These are phyloP conservation scores for Geodia barretti DNA, from an alignment of 37 sponge, comb jelly and placozoan species.

Conservation along the genomic window DNA sequence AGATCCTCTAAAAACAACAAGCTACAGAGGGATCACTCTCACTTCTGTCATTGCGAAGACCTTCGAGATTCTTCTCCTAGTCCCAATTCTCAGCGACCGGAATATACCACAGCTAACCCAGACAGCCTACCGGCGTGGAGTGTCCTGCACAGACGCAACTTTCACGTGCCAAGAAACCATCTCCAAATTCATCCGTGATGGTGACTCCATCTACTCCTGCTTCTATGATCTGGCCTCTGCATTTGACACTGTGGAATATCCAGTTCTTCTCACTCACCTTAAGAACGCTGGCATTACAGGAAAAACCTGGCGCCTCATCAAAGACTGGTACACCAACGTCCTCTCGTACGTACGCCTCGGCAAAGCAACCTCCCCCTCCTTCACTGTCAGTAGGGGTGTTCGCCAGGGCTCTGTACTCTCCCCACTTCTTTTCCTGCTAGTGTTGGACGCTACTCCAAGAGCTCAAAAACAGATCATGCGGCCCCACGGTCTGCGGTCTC, in stretches of 20 bases:
- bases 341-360: not conserved
- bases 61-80: no score
- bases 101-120: no score
- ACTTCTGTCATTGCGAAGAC: no score
- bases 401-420: slow-evolving; percentile 15
- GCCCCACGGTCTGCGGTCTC: not conserved
- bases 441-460: slow-evolving; percentile 13
- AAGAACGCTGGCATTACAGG: slow-evolving; percentile 14
- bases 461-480: not conserved
- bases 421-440: slow-evolving; percentile 1
- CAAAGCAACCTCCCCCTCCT: not conserved
- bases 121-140: no score
- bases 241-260: slow-evolving; percentile 21
- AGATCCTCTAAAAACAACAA: no score
- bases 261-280: not conserved
- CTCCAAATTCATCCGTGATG: no score
- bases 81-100: no score
- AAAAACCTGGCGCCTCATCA: slow-evolving; percentile 13
- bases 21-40: no score
- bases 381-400: not conserved
- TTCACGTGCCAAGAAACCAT: no score
- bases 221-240: no score
- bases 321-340: slow-evolving; percentile 5
- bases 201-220: no score
- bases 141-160: no score